Base-by-base conservation (phyloP, 2,113 vertebrate genomes). In the Otis tarda region DNA sequence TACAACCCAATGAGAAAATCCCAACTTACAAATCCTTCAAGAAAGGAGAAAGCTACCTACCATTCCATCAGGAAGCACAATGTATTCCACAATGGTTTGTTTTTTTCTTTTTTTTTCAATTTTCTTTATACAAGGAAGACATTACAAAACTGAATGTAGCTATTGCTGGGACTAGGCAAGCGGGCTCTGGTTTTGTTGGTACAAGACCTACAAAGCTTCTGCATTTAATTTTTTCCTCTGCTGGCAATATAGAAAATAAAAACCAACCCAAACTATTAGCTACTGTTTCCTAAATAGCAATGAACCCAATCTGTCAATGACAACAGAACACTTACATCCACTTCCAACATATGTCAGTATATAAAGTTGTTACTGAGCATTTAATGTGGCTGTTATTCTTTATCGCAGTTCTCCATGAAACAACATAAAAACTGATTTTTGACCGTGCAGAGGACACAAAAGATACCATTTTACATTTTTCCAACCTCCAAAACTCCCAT, bases 381-480 rank as follows among this genome's bases (percentile, higher is more conserved):
- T 96, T 96, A 89, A 94, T 60, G 59, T 63, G 65, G 28, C 33
- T 94, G 49, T 83, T 92, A 94, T 2, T 91, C 70, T 93, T 96
- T 89, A 91, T 52, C 0, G 1, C 78, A 77, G 15, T 85, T 89
- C 83, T 75, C 31, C 14, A 16, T 8, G 30, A 89, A 85, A 83
- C 5, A 13, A 84, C 69, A 87, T 71, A 93, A 92, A 95, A 94
- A 16, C 37, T 82, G 53, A 75, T 73, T 49, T 90, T 92, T 96
- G 45, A 45, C 37, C 70, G 55, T 47, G 77, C 57, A 88, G 49
- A 87, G 59, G 68, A 64, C 56, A 78, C 41, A 67, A 87, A 92
- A 93, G 70, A 69, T 50, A 92, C 31, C 35, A 74, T 79, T 47
- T 83, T 33, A 67, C 25, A 45, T 79, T 94, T 84, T 65, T 79